A percentile compares a stretch with the other conserved stretches of the same genome.
Evolutionary conservation across 2,888 invertebrate species (phyloP).

Genomic region (Scaptomyza cyrtandrae): DNA sequence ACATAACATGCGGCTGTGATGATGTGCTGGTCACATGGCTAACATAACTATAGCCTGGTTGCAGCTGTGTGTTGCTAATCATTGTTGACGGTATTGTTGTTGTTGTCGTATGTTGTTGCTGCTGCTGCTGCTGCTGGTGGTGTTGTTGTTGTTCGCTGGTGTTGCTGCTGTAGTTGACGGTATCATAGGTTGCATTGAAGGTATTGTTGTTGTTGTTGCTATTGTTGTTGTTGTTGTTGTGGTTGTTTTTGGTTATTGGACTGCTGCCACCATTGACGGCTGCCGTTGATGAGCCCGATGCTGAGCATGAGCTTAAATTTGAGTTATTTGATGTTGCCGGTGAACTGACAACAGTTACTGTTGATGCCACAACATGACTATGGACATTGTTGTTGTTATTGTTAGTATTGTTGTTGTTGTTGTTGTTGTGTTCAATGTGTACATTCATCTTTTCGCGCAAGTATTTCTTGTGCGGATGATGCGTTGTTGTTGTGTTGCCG

Average conservation of each 20-base stretch:
- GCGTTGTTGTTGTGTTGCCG: conserved; percentile 74
- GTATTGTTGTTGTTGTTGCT: neutral
- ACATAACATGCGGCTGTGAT: conserved; percentile 71
- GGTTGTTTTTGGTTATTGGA: conserved; percentile 67
- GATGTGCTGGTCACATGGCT: conserved; percentile 52
- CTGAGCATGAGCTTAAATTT: conserved; percentile 63
- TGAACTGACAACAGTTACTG: conserved; percentile 82
- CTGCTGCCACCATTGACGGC: conserved; percentile 82
- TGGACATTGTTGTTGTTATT: conserved; percentile 28
- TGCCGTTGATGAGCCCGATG: conserved; percentile 75
- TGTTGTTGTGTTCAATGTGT: conserved; percentile 80
- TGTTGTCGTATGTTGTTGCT: conserved; percentile 20
- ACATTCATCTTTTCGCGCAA: conserved; percentile 84
- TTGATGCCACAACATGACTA: conserved; percentile 66
- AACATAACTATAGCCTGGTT: conserved; percentile 64
- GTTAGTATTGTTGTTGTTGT: conserved; percentile 28
- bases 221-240: neutral
- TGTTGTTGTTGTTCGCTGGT: conserved; percentile 25
- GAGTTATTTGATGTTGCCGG: conserved; percentile 82
- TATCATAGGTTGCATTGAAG: conserved; percentile 61
- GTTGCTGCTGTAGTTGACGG: conserved; percentile 59
- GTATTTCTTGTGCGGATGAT: conserved; percentile 85
- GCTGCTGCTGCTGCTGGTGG: conserved; percentile 27
- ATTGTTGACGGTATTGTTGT: conserved; percentile 39
- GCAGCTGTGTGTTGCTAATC: conserved; percentile 49